Conservation (phyloP, 2,888 invertebrate species). For the Tipula vernalis region DNA sequence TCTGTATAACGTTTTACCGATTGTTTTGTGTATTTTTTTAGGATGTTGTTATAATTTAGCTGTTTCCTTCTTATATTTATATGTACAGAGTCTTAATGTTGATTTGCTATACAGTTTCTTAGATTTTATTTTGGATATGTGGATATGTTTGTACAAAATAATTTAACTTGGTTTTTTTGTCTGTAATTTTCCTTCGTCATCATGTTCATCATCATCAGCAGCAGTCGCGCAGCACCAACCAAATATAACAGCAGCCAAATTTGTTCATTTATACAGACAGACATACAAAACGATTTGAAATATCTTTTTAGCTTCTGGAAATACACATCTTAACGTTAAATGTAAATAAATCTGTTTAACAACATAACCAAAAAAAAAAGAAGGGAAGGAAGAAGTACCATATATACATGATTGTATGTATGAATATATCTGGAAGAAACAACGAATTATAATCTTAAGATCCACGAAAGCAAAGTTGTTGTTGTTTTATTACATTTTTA, state of each 20-base stretch:
- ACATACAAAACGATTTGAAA: neutral
- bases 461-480: neutral
- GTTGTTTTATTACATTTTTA: neutral
- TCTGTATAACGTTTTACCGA: neutral
- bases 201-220: neutral
- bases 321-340: conserved; percentile 10
- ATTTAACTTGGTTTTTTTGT: neutral
- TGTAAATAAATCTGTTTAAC: conserved; percentile 9
- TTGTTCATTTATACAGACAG: neutral
- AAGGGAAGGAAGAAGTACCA: neutral
- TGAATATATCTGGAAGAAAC: neutral
- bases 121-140: neutral
- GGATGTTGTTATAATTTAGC: neutral
- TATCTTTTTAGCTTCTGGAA: conserved; percentile 5
- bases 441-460: neutral
- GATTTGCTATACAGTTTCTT: neutral
- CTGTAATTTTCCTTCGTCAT: neutral
- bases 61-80: neutral
- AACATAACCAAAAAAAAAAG: neutral
- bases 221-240: neutral
- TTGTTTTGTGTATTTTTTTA: neutral
- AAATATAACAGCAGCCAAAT: neutral
- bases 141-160: neutral
- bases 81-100: neutral
- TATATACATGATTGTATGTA: neutral